Evolutionary conservation across 1,140 invertebrate species (phyloP).

Genomic region (Drosophila ananassae): DNA sequence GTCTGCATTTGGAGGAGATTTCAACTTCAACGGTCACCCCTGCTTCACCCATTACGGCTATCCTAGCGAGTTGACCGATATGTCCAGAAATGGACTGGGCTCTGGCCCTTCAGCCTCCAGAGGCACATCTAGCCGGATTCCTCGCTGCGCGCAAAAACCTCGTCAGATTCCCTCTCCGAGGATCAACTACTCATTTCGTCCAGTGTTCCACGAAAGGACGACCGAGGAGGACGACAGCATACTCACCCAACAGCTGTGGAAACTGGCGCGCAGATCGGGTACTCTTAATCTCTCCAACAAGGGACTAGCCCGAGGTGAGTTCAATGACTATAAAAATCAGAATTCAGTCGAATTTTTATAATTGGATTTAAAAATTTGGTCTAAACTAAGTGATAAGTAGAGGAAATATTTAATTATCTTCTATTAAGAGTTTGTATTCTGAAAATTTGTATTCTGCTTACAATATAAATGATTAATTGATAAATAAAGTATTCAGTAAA

Average conservation of each 20-base stretch:
- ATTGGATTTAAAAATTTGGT: neutral
- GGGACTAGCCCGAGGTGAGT: slow-evolving; percentile 89
- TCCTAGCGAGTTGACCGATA: slow-evolving; percentile 35
- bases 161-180: slow-evolving; percentile 19
- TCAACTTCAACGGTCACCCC: slow-evolving; percentile 10
- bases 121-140: slow-evolving; percentile 44
- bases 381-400: neutral
- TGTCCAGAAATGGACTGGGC: neutral
- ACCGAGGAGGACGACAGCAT: slow-evolving; percentile 88
- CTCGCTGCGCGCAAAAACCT: slow-evolving; percentile 31
- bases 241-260: slow-evolving; percentile 88
- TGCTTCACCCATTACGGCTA: slow-evolving; percentile 46
- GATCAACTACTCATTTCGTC: slow-evolving; percentile 84
- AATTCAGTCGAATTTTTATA: neutral
- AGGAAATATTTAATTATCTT: neutral
- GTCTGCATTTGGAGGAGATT: slow-evolving; percentile 27
- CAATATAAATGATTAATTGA: too few species aligned
- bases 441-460: too few species aligned
- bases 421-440: too few species aligned
- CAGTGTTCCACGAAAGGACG: slow-evolving; percentile 89
- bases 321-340: neutral
- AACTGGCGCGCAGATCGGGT: slow-evolving; percentile 91
- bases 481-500: too few species aligned
- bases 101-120: neutral
- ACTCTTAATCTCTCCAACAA: slow-evolving; percentile 91